A percentile compares a stretch with the other conserved stretches of the same genome.
Evolutionary conservation across 2,888 invertebrate genomes (phyloP).

Genomic region (Drosophila yooni): DNA sequence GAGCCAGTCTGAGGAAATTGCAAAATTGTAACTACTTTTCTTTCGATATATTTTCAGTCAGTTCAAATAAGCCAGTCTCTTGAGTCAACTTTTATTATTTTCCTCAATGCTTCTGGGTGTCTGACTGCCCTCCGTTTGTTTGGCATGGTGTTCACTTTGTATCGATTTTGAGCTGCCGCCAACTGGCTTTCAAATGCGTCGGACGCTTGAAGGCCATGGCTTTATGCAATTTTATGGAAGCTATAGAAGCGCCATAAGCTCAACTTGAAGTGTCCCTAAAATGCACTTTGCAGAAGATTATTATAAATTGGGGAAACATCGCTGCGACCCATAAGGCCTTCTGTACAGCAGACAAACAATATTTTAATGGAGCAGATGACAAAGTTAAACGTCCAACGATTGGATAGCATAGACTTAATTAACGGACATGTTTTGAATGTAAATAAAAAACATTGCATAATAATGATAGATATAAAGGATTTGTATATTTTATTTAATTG

Average conservation of each 20-base stretch:
- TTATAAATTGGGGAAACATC: too few relatives aligned
- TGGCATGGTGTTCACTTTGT: slow-evolving; percentile 15
- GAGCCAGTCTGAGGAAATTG: background rate
- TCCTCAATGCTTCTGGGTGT: background rate
- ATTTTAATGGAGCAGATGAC: background rate
- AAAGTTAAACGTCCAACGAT: background rate
- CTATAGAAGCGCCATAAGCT: slow-evolving; percentile 11
- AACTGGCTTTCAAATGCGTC: slow-evolving; percentile 32
- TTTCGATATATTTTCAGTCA: slow-evolving; percentile 1
- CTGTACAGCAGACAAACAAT: background rate
- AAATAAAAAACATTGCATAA: background rate
- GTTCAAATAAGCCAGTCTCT: background rate
- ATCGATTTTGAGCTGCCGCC: slow-evolving; percentile 58
- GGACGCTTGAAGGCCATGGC: slow-evolving; percentile 25
- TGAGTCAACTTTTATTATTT: slow-evolving; percentile 6
- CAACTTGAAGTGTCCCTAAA: slow-evolving; percentile 4
- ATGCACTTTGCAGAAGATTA: slow-evolving; percentile 16
- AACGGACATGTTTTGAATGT: background rate
- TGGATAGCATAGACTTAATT: background rate
- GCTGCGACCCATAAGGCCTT: too few relatives aligned
- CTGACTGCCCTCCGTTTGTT: slow-evolving; percentile 6
- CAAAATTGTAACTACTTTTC: background rate
- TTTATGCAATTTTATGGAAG: slow-evolving; percentile 6
- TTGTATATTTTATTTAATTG: background rate
- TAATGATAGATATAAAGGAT: background rate